phyloP scores from a whole-genome alignment of 2,113 vertebrate genomes.

The Sclerurus mexicanus region DNA sequence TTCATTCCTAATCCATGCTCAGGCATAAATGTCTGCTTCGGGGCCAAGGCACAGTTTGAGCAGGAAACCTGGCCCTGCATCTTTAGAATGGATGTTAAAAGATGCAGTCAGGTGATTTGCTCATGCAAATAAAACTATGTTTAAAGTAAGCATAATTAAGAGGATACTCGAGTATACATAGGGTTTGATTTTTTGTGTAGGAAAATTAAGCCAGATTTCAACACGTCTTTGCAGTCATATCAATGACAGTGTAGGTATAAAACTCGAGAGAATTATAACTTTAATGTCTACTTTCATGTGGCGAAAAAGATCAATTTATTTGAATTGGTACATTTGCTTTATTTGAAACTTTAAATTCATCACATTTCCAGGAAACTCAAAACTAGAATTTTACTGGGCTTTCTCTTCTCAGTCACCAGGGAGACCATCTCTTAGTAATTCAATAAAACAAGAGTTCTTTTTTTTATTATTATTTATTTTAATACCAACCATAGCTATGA shows the following conservation, averaged over 20 bases:
- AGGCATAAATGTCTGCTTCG: rapidly evolving
- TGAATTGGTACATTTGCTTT: slow-evolving; percentile 20
- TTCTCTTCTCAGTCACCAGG: background rate
- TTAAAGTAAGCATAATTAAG: background rate
- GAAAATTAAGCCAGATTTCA: background rate
- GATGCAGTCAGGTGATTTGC: background rate
- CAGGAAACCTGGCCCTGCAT: background rate
- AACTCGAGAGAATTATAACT: slow-evolving; percentile 10
- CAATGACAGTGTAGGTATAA: background rate
- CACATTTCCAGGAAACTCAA: slow-evolving; percentile 1
- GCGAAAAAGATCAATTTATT: slow-evolving; percentile 19
- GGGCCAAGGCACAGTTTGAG: background rate
- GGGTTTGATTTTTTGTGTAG: background rate
- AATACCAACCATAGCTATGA: background rate
- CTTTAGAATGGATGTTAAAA: background rate
- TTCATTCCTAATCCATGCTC: background rate
- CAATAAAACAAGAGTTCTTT: background rate
- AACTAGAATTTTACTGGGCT: background rate
- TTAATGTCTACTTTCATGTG: background rate
- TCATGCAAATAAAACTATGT: background rate
- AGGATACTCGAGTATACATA: background rate
- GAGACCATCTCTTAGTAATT: background rate
- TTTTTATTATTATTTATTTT: slow-evolving; percentile 36
- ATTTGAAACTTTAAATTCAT: slow-evolving; percentile 36
- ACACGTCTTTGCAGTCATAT: background rate